A percentile compares a stretch with the other conserved stretches of the same genome.
These are phyloP conservation scores for Cantharis flavilabris DNA, from an alignment of 2,888 invertebrate genomes.

Conservation along the genomic window DNA sequence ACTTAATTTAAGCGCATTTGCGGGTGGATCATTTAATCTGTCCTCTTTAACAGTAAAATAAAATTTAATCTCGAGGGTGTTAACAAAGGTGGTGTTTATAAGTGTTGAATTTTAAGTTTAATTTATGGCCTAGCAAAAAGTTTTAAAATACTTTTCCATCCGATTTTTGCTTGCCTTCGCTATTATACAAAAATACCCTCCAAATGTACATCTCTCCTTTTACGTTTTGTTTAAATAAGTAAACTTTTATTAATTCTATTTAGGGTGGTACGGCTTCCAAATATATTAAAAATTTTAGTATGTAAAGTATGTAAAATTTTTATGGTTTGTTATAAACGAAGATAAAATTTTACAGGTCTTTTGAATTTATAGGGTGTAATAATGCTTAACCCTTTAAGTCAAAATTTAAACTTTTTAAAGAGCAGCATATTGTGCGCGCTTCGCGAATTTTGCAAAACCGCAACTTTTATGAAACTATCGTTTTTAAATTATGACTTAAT, in stretches of 20 bases:
- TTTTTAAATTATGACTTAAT: neutral
- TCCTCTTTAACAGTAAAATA: conserved; percentile 28
- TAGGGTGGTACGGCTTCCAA: neutral
- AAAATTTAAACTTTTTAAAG: neutral
- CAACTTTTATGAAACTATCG: neutral
- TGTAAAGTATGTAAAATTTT: neutral
- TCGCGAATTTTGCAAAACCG: neutral
- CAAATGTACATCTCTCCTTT: neutral
- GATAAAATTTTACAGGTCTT: neutral
- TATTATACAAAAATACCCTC: neutral
- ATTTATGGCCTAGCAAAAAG: conserved; percentile 28
- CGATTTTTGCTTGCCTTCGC: neutral
- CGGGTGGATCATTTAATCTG: conserved; percentile 31
- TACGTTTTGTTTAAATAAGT: neutral
- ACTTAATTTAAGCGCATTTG: conserved; percentile 30
- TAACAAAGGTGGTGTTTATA: conserved; percentile 28
- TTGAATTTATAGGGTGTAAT: neutral
- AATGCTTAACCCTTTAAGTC: neutral
- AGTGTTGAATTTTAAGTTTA: conserved; percentile 29
- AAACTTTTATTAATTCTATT: neutral
- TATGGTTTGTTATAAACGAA: neutral
- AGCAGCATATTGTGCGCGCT: neutral
- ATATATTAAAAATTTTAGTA: neutral
- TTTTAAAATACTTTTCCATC: neutral
- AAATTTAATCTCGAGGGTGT: conserved; percentile 31